A percentile compares a stretch with the other conserved stretches of the same genome.
Evolutionary conservation across 1,140 invertebrate species (phyloP).

Genomic region (Musca vetustissima): DNA sequence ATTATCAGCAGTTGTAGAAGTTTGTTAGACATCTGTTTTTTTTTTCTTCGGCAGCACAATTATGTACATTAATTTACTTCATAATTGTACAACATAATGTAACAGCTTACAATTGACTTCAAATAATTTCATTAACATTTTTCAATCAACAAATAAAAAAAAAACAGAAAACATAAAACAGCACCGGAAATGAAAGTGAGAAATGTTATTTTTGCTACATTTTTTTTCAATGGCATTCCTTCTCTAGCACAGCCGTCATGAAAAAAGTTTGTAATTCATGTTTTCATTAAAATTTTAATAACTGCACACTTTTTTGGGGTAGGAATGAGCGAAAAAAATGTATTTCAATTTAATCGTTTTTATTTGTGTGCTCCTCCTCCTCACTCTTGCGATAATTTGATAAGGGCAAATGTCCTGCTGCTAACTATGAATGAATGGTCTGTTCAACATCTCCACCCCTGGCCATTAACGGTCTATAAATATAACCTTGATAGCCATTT

Average conservation of each 20-base stretch:
- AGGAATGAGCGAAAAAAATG: slow-evolving; percentile 11
- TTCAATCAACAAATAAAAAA: neutral
- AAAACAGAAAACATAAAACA: neutral
- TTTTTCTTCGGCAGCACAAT: neutral
- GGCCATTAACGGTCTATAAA: no score
- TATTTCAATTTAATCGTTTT: neutral
- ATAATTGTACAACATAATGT: neutral
- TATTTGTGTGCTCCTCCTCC: slow-evolving; percentile 11
- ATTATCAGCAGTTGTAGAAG: neutral
- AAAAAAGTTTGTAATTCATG: slow-evolving; percentile 7
- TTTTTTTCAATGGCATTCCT: no score
- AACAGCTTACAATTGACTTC: slow-evolving; percentile 6
- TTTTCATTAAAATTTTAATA: slow-evolving; percentile 17
- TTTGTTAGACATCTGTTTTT: no score
- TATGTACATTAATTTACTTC: neutral
- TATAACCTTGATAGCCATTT: no score
- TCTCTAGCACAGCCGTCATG: no score
- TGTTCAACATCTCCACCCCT: neutral
- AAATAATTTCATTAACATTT: neutral
- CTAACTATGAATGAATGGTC: neutral
- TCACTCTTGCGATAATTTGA: slow-evolving; percentile 14
- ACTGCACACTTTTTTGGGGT: neutral
- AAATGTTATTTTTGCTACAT: slow-evolving; percentile 26
- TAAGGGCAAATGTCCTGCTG: slow-evolving; percentile 20
- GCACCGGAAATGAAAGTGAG: slow-evolving; percentile 4